Evolutionary conservation across 2,797 vertebrate genomes (phyloP).

Genomic region (Hemitrygon akajei): DNA sequence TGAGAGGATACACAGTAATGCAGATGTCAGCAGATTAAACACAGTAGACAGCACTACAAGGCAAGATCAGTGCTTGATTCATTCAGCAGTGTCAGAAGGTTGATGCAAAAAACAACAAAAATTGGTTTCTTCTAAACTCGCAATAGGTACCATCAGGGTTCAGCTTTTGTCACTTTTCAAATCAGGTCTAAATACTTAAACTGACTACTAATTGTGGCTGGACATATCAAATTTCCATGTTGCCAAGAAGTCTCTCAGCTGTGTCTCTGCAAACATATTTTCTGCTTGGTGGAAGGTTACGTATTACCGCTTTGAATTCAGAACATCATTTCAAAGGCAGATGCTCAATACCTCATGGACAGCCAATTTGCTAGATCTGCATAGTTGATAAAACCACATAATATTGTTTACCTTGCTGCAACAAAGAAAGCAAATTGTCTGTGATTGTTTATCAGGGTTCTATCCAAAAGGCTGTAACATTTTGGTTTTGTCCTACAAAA

Average conservation of each 20-base stretch:
- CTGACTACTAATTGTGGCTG: not conserved
- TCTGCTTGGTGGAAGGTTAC: not conserved
- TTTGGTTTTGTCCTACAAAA: not conserved
- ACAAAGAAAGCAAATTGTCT: not conserved
- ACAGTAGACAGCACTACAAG: not conserved
- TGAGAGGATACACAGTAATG: not conserved
- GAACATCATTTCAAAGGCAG: not conserved
- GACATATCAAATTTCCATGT: not conserved
- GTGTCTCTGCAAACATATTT: not conserved
- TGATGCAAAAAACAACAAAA: not conserved
- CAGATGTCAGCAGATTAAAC: not conserved
- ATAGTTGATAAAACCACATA: not conserved
- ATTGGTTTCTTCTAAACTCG: not conserved
- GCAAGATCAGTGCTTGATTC: not conserved
- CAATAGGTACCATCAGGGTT: too few species aligned
- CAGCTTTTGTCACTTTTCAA: not conserved
- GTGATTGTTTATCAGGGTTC: not conserved
- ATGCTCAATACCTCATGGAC: not conserved
- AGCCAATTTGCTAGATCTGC: not conserved
- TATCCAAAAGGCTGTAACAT: not conserved
- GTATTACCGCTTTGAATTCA: not conserved
- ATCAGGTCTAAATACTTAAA: not conserved
- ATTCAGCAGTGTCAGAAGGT: not conserved
- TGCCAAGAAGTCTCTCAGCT: not conserved
- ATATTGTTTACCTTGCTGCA: not conserved